Conservation (phyloP, 2,797 vertebrate species). For the Delichon dasypus region DNA sequence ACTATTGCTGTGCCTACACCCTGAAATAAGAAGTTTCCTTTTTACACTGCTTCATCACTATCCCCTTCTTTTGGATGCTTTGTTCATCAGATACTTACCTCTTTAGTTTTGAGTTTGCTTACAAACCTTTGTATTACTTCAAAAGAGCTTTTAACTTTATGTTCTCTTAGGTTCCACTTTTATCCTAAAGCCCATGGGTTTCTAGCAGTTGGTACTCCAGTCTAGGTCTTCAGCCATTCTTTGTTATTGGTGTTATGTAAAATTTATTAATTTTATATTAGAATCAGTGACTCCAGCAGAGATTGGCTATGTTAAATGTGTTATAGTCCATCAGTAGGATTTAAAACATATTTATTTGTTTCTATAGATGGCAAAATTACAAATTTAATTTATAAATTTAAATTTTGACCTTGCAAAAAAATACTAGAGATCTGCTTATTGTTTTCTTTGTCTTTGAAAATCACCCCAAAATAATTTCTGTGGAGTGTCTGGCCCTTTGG, state of each 20-base stretch:
- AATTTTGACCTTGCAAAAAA: neutral
- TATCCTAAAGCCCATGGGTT: neutral
- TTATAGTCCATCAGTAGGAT: neutral
- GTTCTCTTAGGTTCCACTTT: neutral
- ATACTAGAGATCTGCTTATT: neutral
- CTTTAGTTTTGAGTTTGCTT: slow-evolving; percentile 20
- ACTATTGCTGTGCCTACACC: neutral
- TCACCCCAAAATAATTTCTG: neutral
- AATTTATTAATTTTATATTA: neutral
- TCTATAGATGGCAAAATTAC: neutral
- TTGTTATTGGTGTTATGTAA: neutral
- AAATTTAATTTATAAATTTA: neutral
- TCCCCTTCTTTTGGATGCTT: neutral
- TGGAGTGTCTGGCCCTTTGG: neutral
- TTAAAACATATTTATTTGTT: neutral
- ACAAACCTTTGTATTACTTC: neutral
- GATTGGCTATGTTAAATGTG: neutral
- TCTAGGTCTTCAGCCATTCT: neutral
- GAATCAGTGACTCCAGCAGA: neutral
- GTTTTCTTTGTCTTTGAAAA: neutral
- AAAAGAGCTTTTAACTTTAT: neutral
- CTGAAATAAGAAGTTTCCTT: neutral
- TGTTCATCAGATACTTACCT: slow-evolving; percentile 14
- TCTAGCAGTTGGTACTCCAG: neutral
- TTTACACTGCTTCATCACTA: slow-evolving; percentile 17